A percentile compares a stretch with the other conserved stretches of the same genome.
Evolutionary conservation across 2,113 vertebrate genomes (phyloP).

Genomic region (Microtus montanus): DNA sequence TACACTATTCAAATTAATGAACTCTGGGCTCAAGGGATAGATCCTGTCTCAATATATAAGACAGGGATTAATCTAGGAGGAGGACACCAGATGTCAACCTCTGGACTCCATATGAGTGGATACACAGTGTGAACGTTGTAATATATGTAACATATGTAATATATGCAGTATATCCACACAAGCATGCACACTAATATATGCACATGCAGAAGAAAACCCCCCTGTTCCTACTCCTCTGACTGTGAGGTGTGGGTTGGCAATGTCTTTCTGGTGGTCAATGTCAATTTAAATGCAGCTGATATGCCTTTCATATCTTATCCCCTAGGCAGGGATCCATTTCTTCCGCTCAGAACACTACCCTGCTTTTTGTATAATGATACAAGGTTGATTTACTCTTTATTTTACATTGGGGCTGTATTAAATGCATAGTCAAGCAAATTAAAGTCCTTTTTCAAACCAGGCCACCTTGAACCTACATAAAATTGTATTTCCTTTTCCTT

Average conservation of each 20-base stretch:
- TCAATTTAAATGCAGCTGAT: neutral
- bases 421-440: slow-evolving; percentile 3
- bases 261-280: neutral
- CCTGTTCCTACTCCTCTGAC: neutral
- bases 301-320: neutral
- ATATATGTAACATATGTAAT: too few relatives aligned
- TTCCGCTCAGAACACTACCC: neutral
- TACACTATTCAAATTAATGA: neutral
- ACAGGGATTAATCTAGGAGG: neutral
- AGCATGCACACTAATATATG: neutral
- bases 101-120: neutral
- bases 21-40: neutral
- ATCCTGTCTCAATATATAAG: neutral
- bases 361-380: neutral
- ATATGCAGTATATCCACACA: too few relatives aligned
- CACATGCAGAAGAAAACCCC: neutral
- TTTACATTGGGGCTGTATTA: neutral
- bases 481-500: neutral
- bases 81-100: neutral
- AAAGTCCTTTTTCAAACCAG: slow-evolving; percentile 23
- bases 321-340: neutral
- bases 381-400: neutral
- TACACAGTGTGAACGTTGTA: neutral
- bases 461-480: neutral
- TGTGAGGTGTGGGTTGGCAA: too few relatives aligned